Percentiles rank a stretch among this genome's conserved stretches.
Conservation (phyloP, 2,797 vertebrate species). For the Miichthys miiuy region DNA sequence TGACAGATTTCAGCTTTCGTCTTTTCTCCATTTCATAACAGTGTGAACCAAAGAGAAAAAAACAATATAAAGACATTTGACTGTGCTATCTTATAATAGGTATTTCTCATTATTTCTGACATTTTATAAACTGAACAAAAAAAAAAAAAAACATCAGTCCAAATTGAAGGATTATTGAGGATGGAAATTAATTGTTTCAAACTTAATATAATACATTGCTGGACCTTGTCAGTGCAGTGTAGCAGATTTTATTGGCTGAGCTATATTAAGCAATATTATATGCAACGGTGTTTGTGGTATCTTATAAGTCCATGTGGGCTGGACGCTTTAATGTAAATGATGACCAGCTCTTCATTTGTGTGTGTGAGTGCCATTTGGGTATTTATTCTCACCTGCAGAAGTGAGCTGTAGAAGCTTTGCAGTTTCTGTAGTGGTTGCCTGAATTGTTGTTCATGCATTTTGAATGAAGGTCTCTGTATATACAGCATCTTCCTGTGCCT, state of each 20-base stretch:
- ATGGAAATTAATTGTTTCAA: neutral
- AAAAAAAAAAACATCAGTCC: no score
- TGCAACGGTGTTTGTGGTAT: neutral
- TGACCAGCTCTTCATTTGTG: neutral
- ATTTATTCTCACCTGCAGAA: constrained; percentile 32
- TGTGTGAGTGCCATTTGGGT: constrained; percentile 12
- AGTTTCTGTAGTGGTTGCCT: constrained; percentile 32
- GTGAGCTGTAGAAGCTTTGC: constrained; percentile 34
- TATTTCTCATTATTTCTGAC: no score
- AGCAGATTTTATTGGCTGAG: neutral
- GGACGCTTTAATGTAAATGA: neutral
- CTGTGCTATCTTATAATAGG: no score
- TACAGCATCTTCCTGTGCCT: constrained; percentile 3
- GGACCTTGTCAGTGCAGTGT: neutral
- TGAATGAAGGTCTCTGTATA: constrained; percentile 53
- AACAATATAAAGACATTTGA: neutral
- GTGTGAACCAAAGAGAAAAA: neutral
- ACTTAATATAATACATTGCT: neutral
- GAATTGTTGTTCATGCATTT: constrained; percentile 60
- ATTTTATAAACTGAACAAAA: neutral
- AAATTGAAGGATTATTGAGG: neutral
- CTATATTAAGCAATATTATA: neutral
- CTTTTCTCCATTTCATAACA: neutral
- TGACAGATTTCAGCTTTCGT: neutral
- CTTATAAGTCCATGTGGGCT: neutral